Evolutionary conservation across 2,113 vertebrate species (phyloP).

Genomic region (Platysternon megacephalum): DNA sequence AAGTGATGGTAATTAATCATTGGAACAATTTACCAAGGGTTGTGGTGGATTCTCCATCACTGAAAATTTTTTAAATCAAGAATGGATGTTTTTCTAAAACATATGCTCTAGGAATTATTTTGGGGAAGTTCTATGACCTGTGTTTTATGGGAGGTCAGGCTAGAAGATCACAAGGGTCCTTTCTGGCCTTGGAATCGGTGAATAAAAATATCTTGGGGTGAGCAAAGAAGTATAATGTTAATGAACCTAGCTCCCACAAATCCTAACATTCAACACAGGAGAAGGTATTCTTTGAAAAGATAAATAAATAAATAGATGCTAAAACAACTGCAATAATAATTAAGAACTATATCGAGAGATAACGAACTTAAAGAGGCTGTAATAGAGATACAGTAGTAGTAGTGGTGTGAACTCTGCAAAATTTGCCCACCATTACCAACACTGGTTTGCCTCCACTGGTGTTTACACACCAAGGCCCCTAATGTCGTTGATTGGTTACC

Average conservation of each 20-base stretch:
- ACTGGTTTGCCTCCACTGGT: neutral
- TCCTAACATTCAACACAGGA: neutral
- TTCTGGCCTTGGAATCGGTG: neutral
- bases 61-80: neutral
- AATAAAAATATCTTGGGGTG: neutral
- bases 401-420: neutral
- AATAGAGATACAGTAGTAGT: accelerated
- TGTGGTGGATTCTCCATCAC: neutral
- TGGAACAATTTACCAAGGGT: neutral
- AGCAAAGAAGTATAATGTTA: neutral
- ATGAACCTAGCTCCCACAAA: neutral
- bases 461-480: accelerated
- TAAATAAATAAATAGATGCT: neutral
- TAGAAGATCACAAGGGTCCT: neutral
- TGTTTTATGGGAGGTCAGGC: neutral
- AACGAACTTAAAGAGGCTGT: accelerated
- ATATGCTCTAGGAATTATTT: neutral
- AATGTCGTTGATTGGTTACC: neutral
- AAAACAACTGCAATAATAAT: neutral
- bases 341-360: accelerated
- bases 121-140: neutral
- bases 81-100: neutral
- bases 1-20: neutral
- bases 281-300: neutral
- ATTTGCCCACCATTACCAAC: neutral